Evolutionary conservation across 2,888 invertebrate species (phyloP), one percentile per base, ranked within the genome.

Genomic region (Chrysina gloriosa): DNA sequence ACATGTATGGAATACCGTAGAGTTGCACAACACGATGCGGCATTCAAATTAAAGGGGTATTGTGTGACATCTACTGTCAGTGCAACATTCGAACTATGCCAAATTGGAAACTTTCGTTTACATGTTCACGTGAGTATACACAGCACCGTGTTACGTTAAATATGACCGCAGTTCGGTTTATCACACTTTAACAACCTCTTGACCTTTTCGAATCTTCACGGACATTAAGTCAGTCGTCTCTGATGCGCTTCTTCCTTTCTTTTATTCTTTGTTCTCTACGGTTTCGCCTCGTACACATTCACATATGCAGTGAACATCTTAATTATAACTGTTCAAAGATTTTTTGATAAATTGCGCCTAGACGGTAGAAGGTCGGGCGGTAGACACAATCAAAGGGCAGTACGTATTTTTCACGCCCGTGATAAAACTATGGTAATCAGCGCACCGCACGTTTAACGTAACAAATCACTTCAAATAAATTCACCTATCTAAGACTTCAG

Each of bases 341-440:
- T 65, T 58, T 68, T 71, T 73, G 67, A 72, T 72, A 71, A 71
- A 71, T 71, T 48, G 70, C 48, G 39, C 65, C 63, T 34, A 70
- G 69, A 70, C 70, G 56, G 64, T 42, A 47, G 42, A 69, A 72
- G 72, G 71, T 68, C 67, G 68, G 64, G 39, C 56, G 7, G 11
- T 14, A 11, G 39, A 11, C 11, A 6, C 39, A 42, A 58, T 42
- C 27, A 58, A n/a, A 21, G 6, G 1, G 11, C 39, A 42, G 63
- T 25, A 36, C 45, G 54, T 67, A 68, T 67, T 65, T 64, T 68
- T 68, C 9, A 61, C 36, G 65, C 54, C 69, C 69, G 65, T 67
- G 50, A 71, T 70, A 52, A 71, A 73, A 72, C 69, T 73, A 73
- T 73, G 72, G 56, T 73, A 72, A 73, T 73, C 71, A 70, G 70